Evolutionary conservation across 1,140 invertebrate species (phyloP).

Genomic region (Physella acuta): DNA sequence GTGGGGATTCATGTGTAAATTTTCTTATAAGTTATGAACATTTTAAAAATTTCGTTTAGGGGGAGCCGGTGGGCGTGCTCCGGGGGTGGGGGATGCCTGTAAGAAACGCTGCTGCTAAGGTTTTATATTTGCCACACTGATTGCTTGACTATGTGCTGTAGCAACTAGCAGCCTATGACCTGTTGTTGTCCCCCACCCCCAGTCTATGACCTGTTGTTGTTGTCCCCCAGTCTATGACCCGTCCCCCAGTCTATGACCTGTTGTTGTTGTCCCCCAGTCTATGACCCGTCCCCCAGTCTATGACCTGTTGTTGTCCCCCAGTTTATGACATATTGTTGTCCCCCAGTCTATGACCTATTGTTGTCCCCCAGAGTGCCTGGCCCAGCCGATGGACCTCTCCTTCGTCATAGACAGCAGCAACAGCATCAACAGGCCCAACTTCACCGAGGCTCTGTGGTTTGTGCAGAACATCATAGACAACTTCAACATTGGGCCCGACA

Average conservation of each 20-base stretch:
- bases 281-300: neutral
- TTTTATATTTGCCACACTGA: too few species aligned
- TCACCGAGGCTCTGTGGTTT: conserved; percentile 26
- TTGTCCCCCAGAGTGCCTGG: conserved; percentile 3
- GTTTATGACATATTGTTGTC: too few species aligned
- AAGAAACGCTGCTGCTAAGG: too few species aligned
- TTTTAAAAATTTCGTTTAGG: too few species aligned
- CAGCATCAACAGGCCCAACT: conserved; percentile 33
- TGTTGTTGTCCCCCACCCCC: neutral
- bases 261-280: neutral
- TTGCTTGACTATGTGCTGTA: too few species aligned
- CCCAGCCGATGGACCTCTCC: conserved; percentile 27
- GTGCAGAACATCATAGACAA: conserved; percentile 21
- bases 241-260: neutral
- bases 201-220: neutral
- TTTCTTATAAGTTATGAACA: too few species aligned
- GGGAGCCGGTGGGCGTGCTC: too few species aligned
- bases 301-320: neutral
- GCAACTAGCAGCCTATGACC: too few species aligned
- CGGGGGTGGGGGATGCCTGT: too few species aligned
- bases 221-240: neutral
- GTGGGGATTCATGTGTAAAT: too few species aligned
- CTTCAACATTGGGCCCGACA: conserved; percentile 3
- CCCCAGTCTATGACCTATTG: too few species aligned
- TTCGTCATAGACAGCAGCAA: conserved; percentile 35